A percentile compares a stretch with the other conserved stretches of the same genome.
Evolutionary conservation across 1,140 invertebrate genomes (phyloP).

Genomic region (Notospermus geniculatus): DNA sequence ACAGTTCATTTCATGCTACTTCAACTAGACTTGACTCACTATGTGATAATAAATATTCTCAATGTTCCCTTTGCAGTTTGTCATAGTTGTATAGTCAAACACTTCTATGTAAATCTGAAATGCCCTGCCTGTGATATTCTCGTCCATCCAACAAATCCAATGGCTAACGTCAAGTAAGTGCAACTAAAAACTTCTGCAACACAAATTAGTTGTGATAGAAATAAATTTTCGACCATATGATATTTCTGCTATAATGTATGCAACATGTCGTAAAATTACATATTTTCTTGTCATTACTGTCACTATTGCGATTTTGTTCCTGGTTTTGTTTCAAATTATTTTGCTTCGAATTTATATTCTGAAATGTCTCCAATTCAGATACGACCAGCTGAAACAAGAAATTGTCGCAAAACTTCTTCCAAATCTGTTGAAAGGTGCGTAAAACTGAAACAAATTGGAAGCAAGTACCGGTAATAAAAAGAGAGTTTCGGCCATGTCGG

Average conservation of each 20-base stretch:
- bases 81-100: constrained; percentile 55
- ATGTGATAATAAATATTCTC: background rate
- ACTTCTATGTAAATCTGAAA: constrained; percentile 44
- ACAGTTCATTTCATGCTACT: no score
- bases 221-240: no score
- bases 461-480: background rate
- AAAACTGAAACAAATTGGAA: background rate
- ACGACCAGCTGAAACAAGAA: constrained; percentile 7
- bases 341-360: constrained; percentile 6
- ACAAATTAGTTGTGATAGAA: no score
- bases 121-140: constrained; percentile 53
- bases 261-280: background rate
- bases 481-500: no score
- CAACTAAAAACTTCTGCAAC: no score
- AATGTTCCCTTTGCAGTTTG: constrained; percentile 42
- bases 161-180: constrained; percentile 35
- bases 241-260: no score
- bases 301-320: background rate
- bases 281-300: background rate
- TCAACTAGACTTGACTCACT: constrained; percentile 4
- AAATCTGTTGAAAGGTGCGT: background rate
- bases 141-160: constrained; percentile 57
- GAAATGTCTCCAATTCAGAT: background rate
- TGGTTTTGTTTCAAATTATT: background rate
- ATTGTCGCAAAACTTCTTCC: constrained; percentile 9